These are phyloP conservation scores for Alloscopus bannaensis DNA, from an alignment of 2,888 invertebrate genomes.

Conservation along the genomic window DNA sequence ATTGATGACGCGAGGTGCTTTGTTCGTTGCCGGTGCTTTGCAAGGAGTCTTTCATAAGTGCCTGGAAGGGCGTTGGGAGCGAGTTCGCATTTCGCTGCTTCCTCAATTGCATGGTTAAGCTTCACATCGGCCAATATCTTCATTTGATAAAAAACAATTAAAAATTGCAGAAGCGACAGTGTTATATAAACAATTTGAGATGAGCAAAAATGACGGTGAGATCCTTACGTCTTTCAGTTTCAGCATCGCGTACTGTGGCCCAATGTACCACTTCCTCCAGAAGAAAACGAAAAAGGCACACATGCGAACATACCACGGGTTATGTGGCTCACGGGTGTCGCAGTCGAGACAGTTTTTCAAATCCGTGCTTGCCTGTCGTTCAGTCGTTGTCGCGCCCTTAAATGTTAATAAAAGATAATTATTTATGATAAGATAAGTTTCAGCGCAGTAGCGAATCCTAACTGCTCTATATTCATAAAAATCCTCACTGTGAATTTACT, in stretches of 20 bases:
- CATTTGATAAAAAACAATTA: constrained; percentile 50
- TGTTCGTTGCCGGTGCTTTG: constrained; percentile 82
- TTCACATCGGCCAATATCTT: constrained; percentile 85
- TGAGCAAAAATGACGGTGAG: neutral
- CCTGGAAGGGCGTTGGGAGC: constrained; percentile 73
- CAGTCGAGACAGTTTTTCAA: constrained; percentile 70
- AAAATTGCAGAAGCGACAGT: neutral
- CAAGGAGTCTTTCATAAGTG: constrained; percentile 78
- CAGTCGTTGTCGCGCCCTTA: constrained; percentile 18
- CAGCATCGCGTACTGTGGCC: constrained; percentile 68
- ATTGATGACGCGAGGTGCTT: constrained; percentile 83
- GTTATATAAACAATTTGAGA: neutral
- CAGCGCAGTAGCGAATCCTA: neutral
- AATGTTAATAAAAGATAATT: too few relatives aligned
- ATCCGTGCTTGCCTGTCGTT: constrained; percentile 37
- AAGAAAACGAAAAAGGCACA: constrained; percentile 71
- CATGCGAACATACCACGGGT: constrained; percentile 71
- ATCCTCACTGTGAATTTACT: neutral
- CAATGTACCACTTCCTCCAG: constrained; percentile 72
- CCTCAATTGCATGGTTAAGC: constrained; percentile 83
- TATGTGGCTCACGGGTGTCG: constrained; percentile 67
- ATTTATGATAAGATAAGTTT: too few relatives aligned
- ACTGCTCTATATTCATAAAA: neutral
- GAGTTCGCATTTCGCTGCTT: constrained; percentile 81
- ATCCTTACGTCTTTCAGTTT: constrained; percentile 66